A percentile compares a stretch with the other conserved stretches of the same genome.
phyloP scores from a whole-genome alignment of 2,888 invertebrate species.

The Arctia plantaginis region DNA sequence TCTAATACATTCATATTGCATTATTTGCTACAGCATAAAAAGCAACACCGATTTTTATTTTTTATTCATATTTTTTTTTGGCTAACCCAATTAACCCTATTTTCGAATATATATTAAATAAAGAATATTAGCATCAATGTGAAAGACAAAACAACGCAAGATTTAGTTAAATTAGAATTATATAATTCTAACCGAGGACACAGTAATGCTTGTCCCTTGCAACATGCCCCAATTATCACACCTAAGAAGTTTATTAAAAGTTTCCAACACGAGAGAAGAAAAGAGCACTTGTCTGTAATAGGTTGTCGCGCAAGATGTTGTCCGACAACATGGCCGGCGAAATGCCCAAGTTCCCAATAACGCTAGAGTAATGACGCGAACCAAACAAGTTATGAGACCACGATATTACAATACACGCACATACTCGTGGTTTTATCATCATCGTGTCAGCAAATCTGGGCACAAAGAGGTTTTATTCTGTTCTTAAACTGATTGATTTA shows the following conservation, averaged over 20 bases:
- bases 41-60: neutral
- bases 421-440: slow-evolving; percentile 37
- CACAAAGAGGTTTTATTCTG: neutral
- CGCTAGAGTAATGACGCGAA: slow-evolving; percentile 77
- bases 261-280: slow-evolving; percentile 64
- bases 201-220: neutral
- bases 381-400: slow-evolving; percentile 69
- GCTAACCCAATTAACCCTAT: neutral
- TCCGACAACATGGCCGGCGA: slow-evolving; percentile 69
- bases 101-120: neutral
- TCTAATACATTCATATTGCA: too few relatives aligned
- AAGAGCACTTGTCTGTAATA: slow-evolving; percentile 80
- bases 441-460: neutral
- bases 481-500: neutral
- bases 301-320: slow-evolving; percentile 83
- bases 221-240: slow-evolving; percentile 37
- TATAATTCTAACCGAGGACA: slow-evolving; percentile 14
- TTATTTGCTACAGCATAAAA: too few relatives aligned
- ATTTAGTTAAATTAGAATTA: neutral
- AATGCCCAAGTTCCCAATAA: slow-evolving; percentile 82
- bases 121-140: neutral
- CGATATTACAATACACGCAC: slow-evolving; percentile 61
- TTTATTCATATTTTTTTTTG: neutral
- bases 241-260: slow-evolving; percentile 66
- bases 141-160: neutral